phyloP scores from a whole-genome alignment of 2,113 vertebrate species.

The Semnornis frantzii region DNA sequence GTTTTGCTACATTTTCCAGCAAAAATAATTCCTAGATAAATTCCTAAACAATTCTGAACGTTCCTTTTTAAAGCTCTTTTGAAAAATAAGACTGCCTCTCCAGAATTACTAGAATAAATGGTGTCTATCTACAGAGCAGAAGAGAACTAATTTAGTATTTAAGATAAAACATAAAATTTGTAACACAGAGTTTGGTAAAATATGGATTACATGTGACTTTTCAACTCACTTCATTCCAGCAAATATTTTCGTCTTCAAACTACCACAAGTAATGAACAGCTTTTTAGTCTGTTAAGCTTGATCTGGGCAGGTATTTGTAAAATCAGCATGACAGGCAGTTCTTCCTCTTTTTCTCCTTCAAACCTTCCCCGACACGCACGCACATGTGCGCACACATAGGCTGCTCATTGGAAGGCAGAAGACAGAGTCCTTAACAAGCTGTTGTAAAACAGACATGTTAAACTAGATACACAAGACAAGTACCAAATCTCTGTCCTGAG shows the following conservation, averaged over 20 bases:
- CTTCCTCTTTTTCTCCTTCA: slow-evolving; percentile 32
- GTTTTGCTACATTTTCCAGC: not conserved
- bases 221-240: not conserved
- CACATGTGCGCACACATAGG: not conserved
- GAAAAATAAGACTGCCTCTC: not conserved
- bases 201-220: not conserved
- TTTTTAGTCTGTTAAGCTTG: not conserved
- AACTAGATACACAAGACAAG: slow-evolving; percentile 11
- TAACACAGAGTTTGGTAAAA: not conserved
- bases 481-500: slow-evolving; percentile 15
- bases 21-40: not conserved
- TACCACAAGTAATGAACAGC: not conserved
- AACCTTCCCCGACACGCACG: not conserved
- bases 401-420: slow-evolving; percentile 30
- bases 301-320: not conserved
- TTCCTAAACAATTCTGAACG: not conserved
- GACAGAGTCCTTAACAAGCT: slow-evolving; percentile 33
- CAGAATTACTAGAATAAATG: not conserved
- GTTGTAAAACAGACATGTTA: slow-evolving; percentile 26
- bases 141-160: not conserved
- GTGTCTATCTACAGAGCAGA: not conserved
- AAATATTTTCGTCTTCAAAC: not conserved
- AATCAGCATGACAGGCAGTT: not conserved
- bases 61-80: not conserved
- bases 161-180: not conserved